Conservation (phyloP, 2,797 vertebrate genomes). For the Hapalemur alaotrensis region DNA sequence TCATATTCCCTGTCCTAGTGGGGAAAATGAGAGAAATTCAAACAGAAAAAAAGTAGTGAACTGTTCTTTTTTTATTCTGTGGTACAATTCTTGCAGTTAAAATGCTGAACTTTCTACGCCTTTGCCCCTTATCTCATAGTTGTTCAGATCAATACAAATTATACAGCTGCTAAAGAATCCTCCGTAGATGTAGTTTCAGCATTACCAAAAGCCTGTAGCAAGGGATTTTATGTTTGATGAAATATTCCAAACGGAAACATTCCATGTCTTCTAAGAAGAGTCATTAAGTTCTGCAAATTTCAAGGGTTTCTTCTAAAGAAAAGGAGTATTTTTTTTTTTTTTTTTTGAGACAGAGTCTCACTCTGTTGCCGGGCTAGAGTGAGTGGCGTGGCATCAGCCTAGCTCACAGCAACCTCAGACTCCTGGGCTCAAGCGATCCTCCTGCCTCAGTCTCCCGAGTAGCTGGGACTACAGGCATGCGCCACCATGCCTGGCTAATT, state of each 20-base stretch:
- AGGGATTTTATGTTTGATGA: conserved; percentile 27
- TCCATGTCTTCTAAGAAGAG: background rate
- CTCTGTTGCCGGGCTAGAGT: too few species aligned
- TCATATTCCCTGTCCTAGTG: background rate
- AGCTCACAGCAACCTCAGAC: too few species aligned
- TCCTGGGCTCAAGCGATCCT: too few species aligned
- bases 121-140: conserved; percentile 32
- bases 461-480: too few species aligned
- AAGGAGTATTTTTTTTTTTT: background rate
- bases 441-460: too few species aligned
- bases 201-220: background rate
- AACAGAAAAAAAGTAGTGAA: background rate
- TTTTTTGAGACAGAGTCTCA: background rate
- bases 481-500: too few species aligned
- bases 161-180: background rate
- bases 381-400: too few species aligned
- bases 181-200: background rate
- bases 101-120: conserved; percentile 10
- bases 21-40: background rate
- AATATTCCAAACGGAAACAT: conserved; percentile 13
- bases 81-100: conserved; percentile 22
- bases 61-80: background rate
- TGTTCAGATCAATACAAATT: conserved; percentile 40
- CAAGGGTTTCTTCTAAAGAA: background rate
- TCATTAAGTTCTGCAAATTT: background rate